Evolutionary conservation across 2,888 invertebrate species (phyloP).

Genomic region (Spialia ferax): DNA sequence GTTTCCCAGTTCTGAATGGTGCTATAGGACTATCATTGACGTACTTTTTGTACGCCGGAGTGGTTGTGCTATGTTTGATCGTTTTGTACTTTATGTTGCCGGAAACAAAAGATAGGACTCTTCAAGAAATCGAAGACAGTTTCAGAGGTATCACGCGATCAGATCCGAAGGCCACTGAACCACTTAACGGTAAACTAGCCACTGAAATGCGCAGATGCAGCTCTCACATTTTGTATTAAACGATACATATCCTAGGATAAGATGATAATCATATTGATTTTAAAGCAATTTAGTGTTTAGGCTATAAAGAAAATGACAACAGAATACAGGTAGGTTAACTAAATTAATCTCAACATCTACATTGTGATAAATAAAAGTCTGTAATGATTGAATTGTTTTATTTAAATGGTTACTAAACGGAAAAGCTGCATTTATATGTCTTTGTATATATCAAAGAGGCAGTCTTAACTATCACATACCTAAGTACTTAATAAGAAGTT

Average conservation of each 20-base stretch:
- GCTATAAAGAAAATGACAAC: neutral
- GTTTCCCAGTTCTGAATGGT: constrained; percentile 85
- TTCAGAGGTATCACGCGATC: constrained; percentile 67
- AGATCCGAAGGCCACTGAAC: constrained; percentile 61
- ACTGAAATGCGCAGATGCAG: constrained; percentile 67
- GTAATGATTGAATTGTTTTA: constrained; percentile 7
- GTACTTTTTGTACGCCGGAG: constrained; percentile 87
- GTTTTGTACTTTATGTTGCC: constrained; percentile 87
- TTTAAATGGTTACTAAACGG: neutral
- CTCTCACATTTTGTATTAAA: constrained; percentile 72
- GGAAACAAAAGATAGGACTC: constrained; percentile 89
- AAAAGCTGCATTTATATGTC: neutral
- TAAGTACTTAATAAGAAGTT: neutral
- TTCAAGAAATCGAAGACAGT: constrained; percentile 88
- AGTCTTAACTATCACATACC: neutral
- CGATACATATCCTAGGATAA: constrained; percentile 7
- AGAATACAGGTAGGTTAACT: neutral
- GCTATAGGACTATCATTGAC: constrained; percentile 84
- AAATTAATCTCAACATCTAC: constrained; percentile 20
- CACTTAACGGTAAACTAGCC: constrained; percentile 58
- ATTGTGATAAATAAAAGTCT: constrained; percentile 14
- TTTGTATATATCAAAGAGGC: neutral
- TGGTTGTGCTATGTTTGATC: constrained; percentile 80
- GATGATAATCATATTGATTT: neutral
- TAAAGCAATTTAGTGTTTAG: neutral